Percentiles rank a stretch among this genome's conserved stretches.
Conservation (phyloP, 2,888 invertebrate genomes). For the Leptopterna dolabrata region DNA sequence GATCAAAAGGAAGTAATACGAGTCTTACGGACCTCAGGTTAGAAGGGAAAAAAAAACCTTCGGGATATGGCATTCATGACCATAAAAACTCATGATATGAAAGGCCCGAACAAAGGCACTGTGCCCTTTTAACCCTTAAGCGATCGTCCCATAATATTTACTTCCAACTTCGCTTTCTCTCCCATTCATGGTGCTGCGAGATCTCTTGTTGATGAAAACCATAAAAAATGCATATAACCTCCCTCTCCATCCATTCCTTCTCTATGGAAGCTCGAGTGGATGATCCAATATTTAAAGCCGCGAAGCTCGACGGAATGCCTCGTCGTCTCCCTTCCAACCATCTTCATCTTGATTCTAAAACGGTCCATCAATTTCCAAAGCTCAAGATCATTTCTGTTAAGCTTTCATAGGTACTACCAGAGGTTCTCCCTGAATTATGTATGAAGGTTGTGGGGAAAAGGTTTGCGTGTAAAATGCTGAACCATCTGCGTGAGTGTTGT, state of each 20-base stretch:
- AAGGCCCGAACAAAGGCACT: slow-evolving; percentile 31
- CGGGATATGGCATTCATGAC: slow-evolving; percentile 22
- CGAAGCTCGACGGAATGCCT: not conserved
- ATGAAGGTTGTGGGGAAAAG: not conserved
- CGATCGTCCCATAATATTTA: slow-evolving; percentile 47
- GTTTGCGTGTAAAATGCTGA: not conserved
- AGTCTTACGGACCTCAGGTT: not conserved
- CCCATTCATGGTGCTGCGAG: slow-evolving; percentile 15
- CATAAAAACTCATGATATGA: slow-evolving; percentile 36
- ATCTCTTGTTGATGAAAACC: slow-evolving; percentile 45
- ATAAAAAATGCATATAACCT: slow-evolving; percentile 32
- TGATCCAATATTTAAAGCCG: slow-evolving; percentile 41
- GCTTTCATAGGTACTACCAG: not conserved
- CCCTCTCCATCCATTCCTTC: not conserved
- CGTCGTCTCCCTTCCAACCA: not conserved
- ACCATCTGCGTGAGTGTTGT: not conserved
- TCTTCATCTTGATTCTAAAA: slow-evolving; percentile 13
- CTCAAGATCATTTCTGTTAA: not conserved
- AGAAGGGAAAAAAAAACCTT: not conserved
- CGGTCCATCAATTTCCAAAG: slow-evolving; percentile 20
- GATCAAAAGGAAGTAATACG: slow-evolving; percentile 40
- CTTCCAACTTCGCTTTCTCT: not conserved
- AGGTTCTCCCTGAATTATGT: not conserved
- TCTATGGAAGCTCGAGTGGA: not conserved
- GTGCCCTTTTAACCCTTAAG: slow-evolving; percentile 41